phyloP scores from a whole-genome alignment of 35 echinoderm and acorn worm genomes.

The Apostichopus parvimensis region DNA sequence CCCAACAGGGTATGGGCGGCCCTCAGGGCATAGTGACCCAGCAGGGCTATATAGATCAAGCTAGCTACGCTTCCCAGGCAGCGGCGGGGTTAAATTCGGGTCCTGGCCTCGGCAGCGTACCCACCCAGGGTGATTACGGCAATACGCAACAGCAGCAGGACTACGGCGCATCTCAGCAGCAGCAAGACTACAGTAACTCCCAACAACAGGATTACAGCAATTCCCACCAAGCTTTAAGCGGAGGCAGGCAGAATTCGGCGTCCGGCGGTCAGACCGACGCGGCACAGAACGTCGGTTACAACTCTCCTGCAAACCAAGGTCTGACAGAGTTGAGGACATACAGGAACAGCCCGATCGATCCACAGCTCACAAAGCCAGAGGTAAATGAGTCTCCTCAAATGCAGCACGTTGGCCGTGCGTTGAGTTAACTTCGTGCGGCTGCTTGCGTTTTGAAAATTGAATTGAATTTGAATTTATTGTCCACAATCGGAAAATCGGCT shows the following conservation, averaged over 20 bases:
- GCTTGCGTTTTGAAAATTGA: no score
- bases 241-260: background rate
- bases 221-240: slow-evolving; percentile 4
- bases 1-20: slow-evolving; percentile 44
- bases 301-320: background rate
- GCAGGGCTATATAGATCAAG: slow-evolving; percentile 37
- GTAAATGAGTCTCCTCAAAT: background rate
- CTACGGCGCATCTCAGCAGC: background rate
- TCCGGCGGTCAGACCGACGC: background rate
- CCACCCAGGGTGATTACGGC: slow-evolving; percentile 1
- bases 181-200: background rate
- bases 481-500: no score
- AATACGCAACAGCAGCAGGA: background rate
- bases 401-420: no score
- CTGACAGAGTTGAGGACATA: slow-evolving; percentile 23
- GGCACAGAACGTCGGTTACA: slow-evolving; percentile 12
- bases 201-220: background rate
- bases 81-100: background rate
- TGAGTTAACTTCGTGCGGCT: no score
- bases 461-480: no score
- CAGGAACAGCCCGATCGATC: slow-evolving; percentile 54
- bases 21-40: slow-evolving; percentile 21
- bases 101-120: background rate
- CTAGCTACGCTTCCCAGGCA: slow-evolving; percentile 32
- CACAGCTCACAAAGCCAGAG: slow-evolving; percentile 65